Evolutionary conservation across 2,888 invertebrate genomes (phyloP), one percentile per base, ranked within the genome.

Genomic region (Blera fallax): DNA sequence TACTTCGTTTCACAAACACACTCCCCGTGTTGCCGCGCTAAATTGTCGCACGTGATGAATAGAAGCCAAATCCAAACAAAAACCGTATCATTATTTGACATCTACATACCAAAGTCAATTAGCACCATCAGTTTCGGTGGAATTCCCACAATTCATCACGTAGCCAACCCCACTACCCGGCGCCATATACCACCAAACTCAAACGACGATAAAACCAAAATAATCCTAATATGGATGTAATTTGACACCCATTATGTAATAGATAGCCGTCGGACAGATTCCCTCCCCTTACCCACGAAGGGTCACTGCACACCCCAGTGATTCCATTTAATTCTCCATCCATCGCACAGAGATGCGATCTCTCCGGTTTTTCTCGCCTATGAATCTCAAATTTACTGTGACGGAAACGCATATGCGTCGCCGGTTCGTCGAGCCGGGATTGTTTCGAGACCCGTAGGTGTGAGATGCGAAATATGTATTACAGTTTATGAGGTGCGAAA

Each of bases 341-440:
- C 52, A 81, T 65, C 43, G 24, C 37, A 58, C 3, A 24, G 65
- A 69, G 74, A 85, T 81, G 18, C 64, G 64, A 80, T 85, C 76
- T 77, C 48, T 48, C 10, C 54, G 27, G 65, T 65, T 67, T 76
- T 76, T 58, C 72, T 76, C 80, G 84, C 64, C 58, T 52, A 65
- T 85, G 81, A 81, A 62, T 62, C 67, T 72, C 62, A 85, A 85
- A 85, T 85, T 85, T 72, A 81, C 70, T 81, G 85, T 85, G 81
- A 81, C 81, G 85, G 56, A 40, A 60, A 67, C 85, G 34, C 76
- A 72, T 54, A 52, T 81, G 76, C 54, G 74, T 40, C 58, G 29
- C 8, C 21, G 52, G 21, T 58, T 21, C 14, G 16, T 60, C 29
- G 2, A 29, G 21, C 14, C 11, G 34, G 29, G 21, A 45, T 45